Conservation (phyloP, 2,113 vertebrate species). For the Chloropsis hardwickii region DNA sequence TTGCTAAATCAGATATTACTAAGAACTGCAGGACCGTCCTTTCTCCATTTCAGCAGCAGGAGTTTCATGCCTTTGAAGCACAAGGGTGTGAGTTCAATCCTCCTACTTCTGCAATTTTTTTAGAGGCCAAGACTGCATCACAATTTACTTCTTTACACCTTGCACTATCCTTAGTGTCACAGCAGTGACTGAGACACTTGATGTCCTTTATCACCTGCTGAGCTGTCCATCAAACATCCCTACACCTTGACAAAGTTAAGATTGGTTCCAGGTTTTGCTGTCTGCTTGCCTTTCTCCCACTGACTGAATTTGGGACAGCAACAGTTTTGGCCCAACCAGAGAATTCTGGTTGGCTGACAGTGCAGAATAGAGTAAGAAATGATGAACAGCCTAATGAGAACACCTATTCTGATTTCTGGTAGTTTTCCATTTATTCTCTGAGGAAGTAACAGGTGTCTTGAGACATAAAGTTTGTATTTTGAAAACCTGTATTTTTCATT, state of each 20-base stretch:
- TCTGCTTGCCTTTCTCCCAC: not conserved
- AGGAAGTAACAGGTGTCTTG: conserved; percentile 17
- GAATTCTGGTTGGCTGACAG: not conserved
- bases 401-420: conserved; percentile 6
- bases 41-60: not conserved
- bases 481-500: conserved; percentile 44
- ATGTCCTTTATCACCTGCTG: not conserved
- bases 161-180: not conserved
- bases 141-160: not conserved
- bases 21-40: not conserved
- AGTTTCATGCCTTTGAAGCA: not conserved
- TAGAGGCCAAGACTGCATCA: not conserved
- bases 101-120: not conserved
- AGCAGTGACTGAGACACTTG: not conserved
- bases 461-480: conserved; percentile 45
- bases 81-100: not conserved
- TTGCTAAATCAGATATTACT: not conserved
- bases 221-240: not conserved
- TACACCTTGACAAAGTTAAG: not conserved
- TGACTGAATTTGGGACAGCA: not conserved
- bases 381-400: conserved; percentile 3
- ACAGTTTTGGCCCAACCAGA: not conserved
- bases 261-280: not conserved
- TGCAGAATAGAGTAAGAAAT: not conserved
- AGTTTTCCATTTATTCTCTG: conserved; percentile 38